Evolutionary conservation across 2,888 invertebrate genomes (phyloP).

Genomic region (Chydorus sphaericus): DNA sequence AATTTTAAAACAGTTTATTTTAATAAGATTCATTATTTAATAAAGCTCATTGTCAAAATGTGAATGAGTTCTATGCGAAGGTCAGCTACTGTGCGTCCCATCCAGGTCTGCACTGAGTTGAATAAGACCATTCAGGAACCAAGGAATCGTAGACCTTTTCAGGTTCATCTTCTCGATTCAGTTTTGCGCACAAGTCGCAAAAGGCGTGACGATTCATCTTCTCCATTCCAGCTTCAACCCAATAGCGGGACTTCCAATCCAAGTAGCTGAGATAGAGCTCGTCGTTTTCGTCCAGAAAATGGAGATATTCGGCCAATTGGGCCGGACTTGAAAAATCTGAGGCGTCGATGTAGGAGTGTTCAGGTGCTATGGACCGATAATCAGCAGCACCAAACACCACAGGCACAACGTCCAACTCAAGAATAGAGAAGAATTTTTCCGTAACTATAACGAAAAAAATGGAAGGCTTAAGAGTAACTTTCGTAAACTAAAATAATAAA

Average conservation of each 20-base stretch:
- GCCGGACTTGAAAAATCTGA: constrained; percentile 82
- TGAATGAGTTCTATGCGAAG: too few species aligned
- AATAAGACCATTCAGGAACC: not conserved
- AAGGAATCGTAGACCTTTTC: constrained; percentile 35
- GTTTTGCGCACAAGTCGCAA: constrained; percentile 74
- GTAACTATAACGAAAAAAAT: too few species aligned
- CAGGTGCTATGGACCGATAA: constrained; percentile 74
- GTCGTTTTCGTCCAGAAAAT: constrained; percentile 71
- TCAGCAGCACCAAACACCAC: constrained; percentile 95
- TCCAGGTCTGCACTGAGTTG: too few species aligned
- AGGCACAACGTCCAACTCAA: constrained; percentile 51
- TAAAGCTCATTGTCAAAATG: too few species aligned
- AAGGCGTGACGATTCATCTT: constrained; percentile 93
- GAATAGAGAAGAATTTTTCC: too few species aligned
- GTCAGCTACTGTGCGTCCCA: too few species aligned
- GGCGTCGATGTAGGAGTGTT: constrained; percentile 85
- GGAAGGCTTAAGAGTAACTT: too few species aligned
- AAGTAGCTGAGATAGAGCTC: constrained; percentile 87
- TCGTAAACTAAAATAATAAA: too few species aligned
- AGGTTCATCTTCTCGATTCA: constrained; percentile 43
- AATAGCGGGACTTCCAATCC: constrained; percentile 79
- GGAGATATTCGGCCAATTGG: constrained; percentile 72
- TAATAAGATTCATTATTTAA: too few species aligned
- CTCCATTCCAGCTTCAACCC: constrained; percentile 72
- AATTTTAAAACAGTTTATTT: too few species aligned